Conservation (phyloP, 2,797 vertebrate species). For the Pogonophryne albipinna region DNA sequence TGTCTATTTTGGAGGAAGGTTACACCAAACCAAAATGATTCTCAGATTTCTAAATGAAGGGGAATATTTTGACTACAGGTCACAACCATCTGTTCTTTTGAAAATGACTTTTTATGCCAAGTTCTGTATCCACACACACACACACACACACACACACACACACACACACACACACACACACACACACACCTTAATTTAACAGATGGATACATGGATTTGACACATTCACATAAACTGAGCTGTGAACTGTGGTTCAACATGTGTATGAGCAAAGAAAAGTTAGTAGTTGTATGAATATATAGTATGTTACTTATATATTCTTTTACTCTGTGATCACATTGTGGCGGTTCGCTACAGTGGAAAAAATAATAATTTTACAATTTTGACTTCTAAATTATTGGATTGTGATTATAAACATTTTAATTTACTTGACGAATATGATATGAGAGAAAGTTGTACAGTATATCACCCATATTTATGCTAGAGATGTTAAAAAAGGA, state of each 20-base stretch:
- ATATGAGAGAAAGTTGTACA: constrained; percentile 75
- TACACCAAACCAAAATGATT: constrained; percentile 61
- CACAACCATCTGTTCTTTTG: constrained; percentile 39
- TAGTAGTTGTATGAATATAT: constrained; percentile 69
- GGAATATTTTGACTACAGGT: constrained; percentile 51
- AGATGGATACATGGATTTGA: constrained; percentile 47
- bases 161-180: constrained; percentile 13
- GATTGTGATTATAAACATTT: constrained; percentile 67
- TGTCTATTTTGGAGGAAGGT: constrained; percentile 62
- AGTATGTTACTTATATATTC: constrained; percentile 74
- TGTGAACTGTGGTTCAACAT: constrained; percentile 62
- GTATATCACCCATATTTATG: constrained; percentile 80
- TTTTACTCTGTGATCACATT: constrained; percentile 68
- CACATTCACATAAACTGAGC: constrained; percentile 49
- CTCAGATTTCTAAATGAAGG: constrained; percentile 58
- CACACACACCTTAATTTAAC: constrained; percentile 8
- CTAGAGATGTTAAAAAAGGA: constrained; percentile 61
- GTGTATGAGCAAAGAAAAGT: constrained; percentile 52
- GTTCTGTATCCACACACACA: constrained; percentile 43
- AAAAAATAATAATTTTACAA: constrained; percentile 62
- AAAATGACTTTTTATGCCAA: constrained; percentile 66
- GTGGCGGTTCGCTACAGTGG: constrained; percentile 55
- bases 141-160: constrained; percentile 16
- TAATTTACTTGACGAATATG: constrained; percentile 73
- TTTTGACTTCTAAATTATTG: constrained; percentile 72